These are phyloP conservation scores for Melanotaenia maccullochi DNA, from an alignment of 2,797 vertebrate genomes.

Conservation along the genomic window DNA sequence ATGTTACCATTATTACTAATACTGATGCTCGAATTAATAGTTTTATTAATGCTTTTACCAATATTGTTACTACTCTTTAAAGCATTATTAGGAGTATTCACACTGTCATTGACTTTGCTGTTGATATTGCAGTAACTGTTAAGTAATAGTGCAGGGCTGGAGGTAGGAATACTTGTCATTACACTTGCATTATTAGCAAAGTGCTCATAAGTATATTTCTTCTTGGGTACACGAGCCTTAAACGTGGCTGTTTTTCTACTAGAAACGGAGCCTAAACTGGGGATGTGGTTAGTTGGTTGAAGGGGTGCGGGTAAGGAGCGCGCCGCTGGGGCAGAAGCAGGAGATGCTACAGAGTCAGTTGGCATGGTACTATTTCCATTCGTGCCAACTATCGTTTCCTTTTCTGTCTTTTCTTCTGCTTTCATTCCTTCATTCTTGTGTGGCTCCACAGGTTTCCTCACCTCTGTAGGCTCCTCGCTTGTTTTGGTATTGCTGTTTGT, in stretches of 20 bases:
- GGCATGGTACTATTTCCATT: slow-evolving; percentile 59
- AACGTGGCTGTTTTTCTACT: slow-evolving; percentile 94
- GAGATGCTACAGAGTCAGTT: slow-evolving; percentile 59
- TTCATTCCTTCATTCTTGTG: slow-evolving; percentile 48
- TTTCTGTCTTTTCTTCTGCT: slow-evolving; percentile 65
- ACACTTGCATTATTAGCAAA: slow-evolving; percentile 71
- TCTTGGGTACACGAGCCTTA: slow-evolving; percentile 90
- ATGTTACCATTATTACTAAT: slow-evolving; percentile 49
- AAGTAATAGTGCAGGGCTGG: slow-evolving; percentile 62
- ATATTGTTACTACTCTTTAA: slow-evolving; percentile 63
- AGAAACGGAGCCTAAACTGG: slow-evolving; percentile 77
- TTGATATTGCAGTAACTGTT: slow-evolving; percentile 69
- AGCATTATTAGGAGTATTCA: slow-evolving; percentile 54
- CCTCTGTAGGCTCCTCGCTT: slow-evolving; percentile 68
- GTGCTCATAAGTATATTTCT: slow-evolving; percentile 87
- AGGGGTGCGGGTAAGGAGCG: slow-evolving; percentile 50
- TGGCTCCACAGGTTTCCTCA: slow-evolving; percentile 67
- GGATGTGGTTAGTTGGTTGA: slow-evolving; percentile 67
- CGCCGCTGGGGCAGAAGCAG: slow-evolving; percentile 62
- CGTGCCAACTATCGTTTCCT: slow-evolving; percentile 53
- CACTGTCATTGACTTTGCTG: slow-evolving; percentile 53
- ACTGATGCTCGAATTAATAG: slow-evolving; percentile 44
- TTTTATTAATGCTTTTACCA: slow-evolving; percentile 61
- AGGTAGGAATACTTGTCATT: slow-evolving; percentile 70
- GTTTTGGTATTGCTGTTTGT: slow-evolving; percentile 60